Evolutionary conservation across 1,140 invertebrate species (phyloP).

Genomic region (Pseudobourletiella spinata): DNA sequence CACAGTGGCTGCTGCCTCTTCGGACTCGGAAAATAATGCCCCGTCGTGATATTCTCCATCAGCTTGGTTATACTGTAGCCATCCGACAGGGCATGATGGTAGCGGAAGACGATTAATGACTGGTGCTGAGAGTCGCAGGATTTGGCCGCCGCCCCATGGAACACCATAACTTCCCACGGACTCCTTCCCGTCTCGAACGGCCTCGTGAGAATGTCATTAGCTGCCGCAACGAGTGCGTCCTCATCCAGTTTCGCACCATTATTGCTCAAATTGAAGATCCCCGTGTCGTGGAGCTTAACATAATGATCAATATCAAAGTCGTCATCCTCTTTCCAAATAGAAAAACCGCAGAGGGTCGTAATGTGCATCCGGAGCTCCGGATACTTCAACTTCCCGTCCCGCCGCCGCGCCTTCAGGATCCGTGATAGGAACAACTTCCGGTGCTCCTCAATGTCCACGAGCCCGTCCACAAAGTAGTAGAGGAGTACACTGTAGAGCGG

Average conservation of each 20-base stretch:
- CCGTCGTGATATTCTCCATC: neutral
- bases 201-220: neutral
- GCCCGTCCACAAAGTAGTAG: neutral
- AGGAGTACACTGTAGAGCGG: neutral
- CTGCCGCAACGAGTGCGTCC: neutral
- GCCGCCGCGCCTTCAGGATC: neutral
- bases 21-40: neutral
- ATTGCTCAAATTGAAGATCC: neutral
- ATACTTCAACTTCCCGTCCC: neutral
- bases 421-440: neutral
- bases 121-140: neutral
- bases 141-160: neutral
- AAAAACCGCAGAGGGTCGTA: neutral
- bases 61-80: slow-evolving; percentile 4
- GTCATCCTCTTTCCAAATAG: neutral
- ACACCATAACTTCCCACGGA: slow-evolving; percentile 5
- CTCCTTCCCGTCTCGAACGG: neutral
- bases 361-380: neutral
- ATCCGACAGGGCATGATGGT: slow-evolving; percentile 1
- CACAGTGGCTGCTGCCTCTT: neutral
- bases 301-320: neutral
- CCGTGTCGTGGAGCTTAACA: neutral
- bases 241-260: neutral
- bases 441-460: neutral
- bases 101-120: neutral